Conservation (phyloP, 2,797 vertebrate genomes). For the Pseudochromis fuscus region DNA sequence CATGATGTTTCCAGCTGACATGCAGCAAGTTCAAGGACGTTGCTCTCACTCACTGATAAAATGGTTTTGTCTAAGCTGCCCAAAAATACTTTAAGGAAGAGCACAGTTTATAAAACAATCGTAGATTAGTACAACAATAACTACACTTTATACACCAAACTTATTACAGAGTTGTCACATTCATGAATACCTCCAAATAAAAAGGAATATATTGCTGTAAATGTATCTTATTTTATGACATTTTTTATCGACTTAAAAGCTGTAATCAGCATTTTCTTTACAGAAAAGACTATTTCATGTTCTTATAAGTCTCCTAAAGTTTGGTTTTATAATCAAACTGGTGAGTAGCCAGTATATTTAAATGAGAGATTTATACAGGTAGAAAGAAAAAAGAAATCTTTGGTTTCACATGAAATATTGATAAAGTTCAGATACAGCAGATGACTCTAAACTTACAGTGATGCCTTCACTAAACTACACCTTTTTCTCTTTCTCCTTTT, state of each 20-base stretch:
- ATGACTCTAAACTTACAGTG: background rate
- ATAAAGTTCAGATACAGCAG: too few relatives aligned
- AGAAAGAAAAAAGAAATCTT: background rate
- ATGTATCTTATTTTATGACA: background rate
- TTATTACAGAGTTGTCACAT: background rate
- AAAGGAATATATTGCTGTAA: background rate
- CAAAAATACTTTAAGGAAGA: background rate
- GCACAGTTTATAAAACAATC: background rate
- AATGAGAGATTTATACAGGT: too few relatives aligned
- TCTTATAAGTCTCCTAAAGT: background rate
- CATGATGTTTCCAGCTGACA: constrained; percentile 18
- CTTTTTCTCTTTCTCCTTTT: too few relatives aligned
- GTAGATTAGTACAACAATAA: background rate
- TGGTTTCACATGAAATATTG: background rate
- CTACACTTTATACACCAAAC: background rate
- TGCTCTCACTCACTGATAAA: constrained; percentile 19
- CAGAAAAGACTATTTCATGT: background rate
- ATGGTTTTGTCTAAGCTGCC: background rate
- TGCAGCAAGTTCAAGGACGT: constrained; percentile 32
- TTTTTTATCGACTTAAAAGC: background rate
- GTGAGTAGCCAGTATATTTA: too few relatives aligned
- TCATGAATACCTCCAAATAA: background rate
- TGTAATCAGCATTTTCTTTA: too few relatives aligned
- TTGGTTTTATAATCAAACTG: background rate
- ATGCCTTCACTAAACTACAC: background rate